Evolutionary conservation across 2,113 vertebrate species (phyloP).

Genomic region (Anarhynchus alexandrinus): DNA sequence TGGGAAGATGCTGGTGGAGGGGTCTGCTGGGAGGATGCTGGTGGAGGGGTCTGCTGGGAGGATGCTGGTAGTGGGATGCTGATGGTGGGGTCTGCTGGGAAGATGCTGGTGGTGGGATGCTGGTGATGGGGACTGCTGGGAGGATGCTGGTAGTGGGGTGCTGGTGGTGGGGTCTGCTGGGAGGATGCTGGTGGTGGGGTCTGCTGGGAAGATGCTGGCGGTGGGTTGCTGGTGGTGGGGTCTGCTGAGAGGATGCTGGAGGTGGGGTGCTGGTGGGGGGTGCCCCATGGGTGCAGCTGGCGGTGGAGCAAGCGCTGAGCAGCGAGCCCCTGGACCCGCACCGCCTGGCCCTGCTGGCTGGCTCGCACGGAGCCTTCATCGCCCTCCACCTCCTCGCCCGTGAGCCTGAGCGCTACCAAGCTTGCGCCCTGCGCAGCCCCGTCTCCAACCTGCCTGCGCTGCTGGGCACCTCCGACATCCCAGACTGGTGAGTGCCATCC

Average conservation of each 20-base stretch:
- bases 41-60: no score
- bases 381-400: slow-evolving; percentile 80
- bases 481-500: slow-evolving; percentile 78
- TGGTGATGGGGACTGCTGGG: not conserved
- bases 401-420: slow-evolving; percentile 78
- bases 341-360: slow-evolving; percentile 77
- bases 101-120: not conserved
- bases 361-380: slow-evolving; percentile 85
- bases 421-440: slow-evolving; percentile 78
- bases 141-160: not conserved
- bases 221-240: not conserved
- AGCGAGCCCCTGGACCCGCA: slow-evolving; percentile 69
- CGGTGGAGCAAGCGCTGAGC: slow-evolving; percentile 50
- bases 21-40: no score
- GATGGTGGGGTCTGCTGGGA: no score
- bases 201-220: no score
- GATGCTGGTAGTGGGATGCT: no score
- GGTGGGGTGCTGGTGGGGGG: no score
- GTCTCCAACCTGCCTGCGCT: slow-evolving; percentile 81
- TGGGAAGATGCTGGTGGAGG: no score
- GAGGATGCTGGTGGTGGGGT: not conserved
- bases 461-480: slow-evolving; percentile 83
- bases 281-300: not conserved
- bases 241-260: no score
- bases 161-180: not conserved